phyloP scores from a whole-genome alignment of 1,140 invertebrate species.

The Drosophila santomea region DNA sequence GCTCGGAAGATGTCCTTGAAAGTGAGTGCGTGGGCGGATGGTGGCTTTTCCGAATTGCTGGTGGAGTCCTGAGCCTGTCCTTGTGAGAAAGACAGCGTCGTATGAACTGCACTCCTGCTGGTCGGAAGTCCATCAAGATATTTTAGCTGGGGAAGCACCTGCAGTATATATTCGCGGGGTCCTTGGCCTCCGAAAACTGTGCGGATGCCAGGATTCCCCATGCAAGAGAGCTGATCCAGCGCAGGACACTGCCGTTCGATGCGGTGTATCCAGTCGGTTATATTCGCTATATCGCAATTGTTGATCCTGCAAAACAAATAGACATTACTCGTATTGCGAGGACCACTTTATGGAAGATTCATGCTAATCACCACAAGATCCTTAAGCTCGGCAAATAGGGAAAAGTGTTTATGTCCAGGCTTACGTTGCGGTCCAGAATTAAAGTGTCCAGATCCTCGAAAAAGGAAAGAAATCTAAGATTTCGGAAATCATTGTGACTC shows the following conservation, averaged over 20 bases:
- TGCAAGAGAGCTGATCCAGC: constrained; percentile 75
- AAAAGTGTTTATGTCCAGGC: constrained; percentile 70
- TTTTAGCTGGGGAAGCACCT: constrained; percentile 64
- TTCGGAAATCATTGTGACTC: constrained; percentile 76
- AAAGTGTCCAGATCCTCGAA: constrained; percentile 77
- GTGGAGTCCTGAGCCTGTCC: constrained; percentile 58
- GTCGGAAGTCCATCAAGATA: constrained; percentile 63
- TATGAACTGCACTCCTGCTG: constrained; percentile 9
- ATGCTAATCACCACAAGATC: constrained; percentile 67
- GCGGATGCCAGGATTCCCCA: constrained; percentile 76
- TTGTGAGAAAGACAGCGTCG: constrained; percentile 43
- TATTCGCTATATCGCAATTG: constrained; percentile 77
- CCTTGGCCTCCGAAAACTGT: constrained; percentile 46
- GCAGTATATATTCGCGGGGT: constrained; percentile 59
- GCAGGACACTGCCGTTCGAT: constrained; percentile 72
- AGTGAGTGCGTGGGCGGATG: constrained; percentile 39
- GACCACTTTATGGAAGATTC: background rate
- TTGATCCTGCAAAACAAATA: constrained; percentile 61
- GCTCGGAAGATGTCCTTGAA: constrained; percentile 73
- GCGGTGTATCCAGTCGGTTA: constrained; percentile 76
- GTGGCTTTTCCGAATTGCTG: constrained; percentile 62
- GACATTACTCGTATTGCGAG: background rate
- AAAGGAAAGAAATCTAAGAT: constrained; percentile 77
- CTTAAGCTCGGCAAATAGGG: constrained; percentile 72
- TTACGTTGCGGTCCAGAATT: constrained; percentile 73